Conservation (phyloP, 2,113 vertebrate genomes). For the Brachyhypopomus occidentalis region DNA sequence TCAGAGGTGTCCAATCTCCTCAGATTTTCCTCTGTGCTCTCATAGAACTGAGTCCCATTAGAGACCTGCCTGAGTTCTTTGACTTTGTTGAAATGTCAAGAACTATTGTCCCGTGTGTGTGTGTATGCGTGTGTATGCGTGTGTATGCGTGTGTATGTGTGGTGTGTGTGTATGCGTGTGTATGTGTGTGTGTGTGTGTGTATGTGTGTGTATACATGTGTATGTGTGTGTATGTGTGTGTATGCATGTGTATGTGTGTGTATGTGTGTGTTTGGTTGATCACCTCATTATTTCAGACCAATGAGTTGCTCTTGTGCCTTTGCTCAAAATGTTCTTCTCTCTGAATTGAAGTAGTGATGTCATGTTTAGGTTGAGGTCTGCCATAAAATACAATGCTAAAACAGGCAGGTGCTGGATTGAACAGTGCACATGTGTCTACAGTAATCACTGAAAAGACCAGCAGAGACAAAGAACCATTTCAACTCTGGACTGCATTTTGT, state of each 20-base stretch:
- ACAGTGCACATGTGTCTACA: too few relatives aligned
- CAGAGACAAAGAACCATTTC: too few relatives aligned
- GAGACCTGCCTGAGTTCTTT: not conserved
- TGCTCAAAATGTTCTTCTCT: too few relatives aligned
- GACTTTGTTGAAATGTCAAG: conserved; percentile 5
- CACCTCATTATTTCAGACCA: not conserved
- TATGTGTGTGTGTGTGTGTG: not conserved
- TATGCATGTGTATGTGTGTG: not conserved
- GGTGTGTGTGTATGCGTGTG: not conserved
- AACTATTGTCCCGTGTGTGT: not conserved
- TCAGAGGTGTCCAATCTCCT: not conserved
- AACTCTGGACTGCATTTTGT: too few relatives aligned
- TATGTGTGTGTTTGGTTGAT: conserved; percentile 13
- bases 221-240: not conserved
- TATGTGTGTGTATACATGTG: not conserved
- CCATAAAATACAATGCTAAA: too few relatives aligned
- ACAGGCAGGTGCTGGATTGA: too few relatives aligned
- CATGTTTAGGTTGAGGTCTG: too few relatives aligned
- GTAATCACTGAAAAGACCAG: too few relatives aligned
- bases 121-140: too few relatives aligned
- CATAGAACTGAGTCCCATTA: not conserved
- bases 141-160: not conserved
- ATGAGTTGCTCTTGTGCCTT: too few relatives aligned
- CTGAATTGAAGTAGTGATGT: too few relatives aligned
- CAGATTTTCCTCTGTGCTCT: not conserved